phyloP scores from a whole-genome alignment of 2,888 invertebrate genomes.

The Drosophila kuntzei region DNA sequence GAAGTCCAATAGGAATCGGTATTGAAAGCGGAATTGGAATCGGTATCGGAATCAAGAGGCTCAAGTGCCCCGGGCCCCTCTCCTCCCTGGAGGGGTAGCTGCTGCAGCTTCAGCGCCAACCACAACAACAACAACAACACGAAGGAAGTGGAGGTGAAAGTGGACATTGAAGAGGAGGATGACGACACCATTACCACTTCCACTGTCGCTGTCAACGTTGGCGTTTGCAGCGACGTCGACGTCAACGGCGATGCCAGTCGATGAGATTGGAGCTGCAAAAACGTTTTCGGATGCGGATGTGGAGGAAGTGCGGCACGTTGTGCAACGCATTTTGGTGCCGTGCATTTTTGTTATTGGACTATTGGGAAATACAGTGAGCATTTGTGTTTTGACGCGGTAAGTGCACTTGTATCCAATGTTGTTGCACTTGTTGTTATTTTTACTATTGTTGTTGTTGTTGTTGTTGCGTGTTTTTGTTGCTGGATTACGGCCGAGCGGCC shows the following conservation, averaged over 20 bases:
- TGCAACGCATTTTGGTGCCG: slow-evolving; percentile 89
- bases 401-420: slow-evolving; percentile 66
- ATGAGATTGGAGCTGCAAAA: slow-evolving; percentile 52
- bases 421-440: slow-evolving; percentile 9
- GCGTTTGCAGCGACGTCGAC: slow-evolving; percentile 9
- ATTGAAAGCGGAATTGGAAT: slow-evolving; percentile 36
- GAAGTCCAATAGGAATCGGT: slow-evolving; percentile 43
- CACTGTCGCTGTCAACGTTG: slow-evolving; percentile 28
- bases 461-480: slow-evolving; percentile 39
- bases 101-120: slow-evolving; percentile 11
- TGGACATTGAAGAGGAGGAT: slow-evolving; percentile 21
- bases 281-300: slow-evolving; percentile 83
- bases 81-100: slow-evolving; percentile 28
- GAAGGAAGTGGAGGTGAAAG: not conserved
- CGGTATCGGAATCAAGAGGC: slow-evolving; percentile 51
- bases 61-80: slow-evolving; percentile 35
- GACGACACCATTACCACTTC: slow-evolving; percentile 38
- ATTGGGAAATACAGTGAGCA: slow-evolving; percentile 88
- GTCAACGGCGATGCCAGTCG: slow-evolving; percentile 42
- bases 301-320: slow-evolving; percentile 84
- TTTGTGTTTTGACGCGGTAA: slow-evolving; percentile 87
- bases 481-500: slow-evolving; percentile 60
- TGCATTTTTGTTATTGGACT: slow-evolving; percentile 89
- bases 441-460: slow-evolving; percentile 19
- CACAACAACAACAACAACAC: not conserved